phyloP scores from a whole-genome alignment of 2,888 invertebrate species.

The Adelognathus sp. region DNA sequence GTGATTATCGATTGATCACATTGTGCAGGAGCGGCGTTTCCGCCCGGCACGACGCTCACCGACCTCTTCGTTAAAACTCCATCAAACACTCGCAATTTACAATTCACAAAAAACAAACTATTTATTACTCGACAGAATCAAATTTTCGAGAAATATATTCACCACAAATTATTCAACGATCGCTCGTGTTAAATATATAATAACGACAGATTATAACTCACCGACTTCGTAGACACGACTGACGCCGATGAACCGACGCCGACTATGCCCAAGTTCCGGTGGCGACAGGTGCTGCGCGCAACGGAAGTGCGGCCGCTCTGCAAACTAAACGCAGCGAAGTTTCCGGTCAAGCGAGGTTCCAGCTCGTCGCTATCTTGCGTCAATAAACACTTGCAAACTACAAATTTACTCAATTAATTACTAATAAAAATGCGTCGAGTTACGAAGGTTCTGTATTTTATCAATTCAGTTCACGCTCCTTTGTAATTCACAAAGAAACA shows the following conservation, averaged over 20 bases:
- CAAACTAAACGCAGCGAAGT: not conserved
- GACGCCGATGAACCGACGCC: constrained; percentile 55
- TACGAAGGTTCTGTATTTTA: not conserved
- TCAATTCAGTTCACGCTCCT: no score
- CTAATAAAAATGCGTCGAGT: not conserved
- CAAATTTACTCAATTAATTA: not conserved
- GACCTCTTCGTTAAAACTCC: not conserved
- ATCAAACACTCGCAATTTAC: not conserved
- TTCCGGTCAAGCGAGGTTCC: constrained; percentile 41
- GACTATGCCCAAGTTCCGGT: constrained; percentile 35
- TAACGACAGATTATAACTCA: constrained; percentile 56
- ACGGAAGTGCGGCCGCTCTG: constrained; percentile 31
- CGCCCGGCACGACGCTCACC: constrained; percentile 35
- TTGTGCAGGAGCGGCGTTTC: not conserved
- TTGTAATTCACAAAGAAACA: not conserved
- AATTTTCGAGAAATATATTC: not conserved
- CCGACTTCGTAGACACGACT: constrained; percentile 54
- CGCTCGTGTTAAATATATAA: constrained; percentile 23
- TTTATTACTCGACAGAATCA: not conserved
- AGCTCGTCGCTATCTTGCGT: not conserved
- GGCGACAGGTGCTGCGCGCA: constrained; percentile 35
- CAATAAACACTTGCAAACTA: not conserved
- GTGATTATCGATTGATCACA: constrained; percentile 7
- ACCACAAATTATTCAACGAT: constrained; percentile 38
- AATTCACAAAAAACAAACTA: constrained; percentile 31